These are phyloP conservation scores for Ormia ochracea DNA, from an alignment of 2,888 invertebrate genomes.

Conservation along the genomic window DNA sequence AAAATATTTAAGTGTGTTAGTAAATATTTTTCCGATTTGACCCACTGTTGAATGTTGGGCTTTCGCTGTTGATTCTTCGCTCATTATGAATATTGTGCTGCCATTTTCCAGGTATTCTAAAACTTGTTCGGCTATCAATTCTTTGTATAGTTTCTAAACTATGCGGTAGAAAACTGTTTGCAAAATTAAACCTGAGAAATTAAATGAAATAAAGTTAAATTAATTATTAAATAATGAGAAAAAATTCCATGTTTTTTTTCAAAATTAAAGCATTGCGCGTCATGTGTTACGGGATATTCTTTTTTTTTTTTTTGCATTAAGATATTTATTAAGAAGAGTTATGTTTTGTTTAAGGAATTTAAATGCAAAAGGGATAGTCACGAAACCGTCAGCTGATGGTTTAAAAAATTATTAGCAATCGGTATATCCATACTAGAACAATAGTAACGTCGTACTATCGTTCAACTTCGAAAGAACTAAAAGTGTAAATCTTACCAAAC, in stretches of 20 bases:
- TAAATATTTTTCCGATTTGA: neutral
- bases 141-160: conserved; percentile 1
- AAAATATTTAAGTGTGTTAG: neutral
- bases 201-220: neutral
- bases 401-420: no score
- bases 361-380: no score
- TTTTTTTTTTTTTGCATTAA: no score
- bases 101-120: conserved; percentile 3
- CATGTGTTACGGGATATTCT: no score
- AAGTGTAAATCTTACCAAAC: conserved; percentile 34
- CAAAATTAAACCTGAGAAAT: conserved; percentile 13
- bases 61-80: neutral
- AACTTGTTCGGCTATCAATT: conserved; percentile 2
- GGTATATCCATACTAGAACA: no score
- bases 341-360: no score
- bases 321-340: no score
- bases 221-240: neutral
- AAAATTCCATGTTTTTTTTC: neutral
- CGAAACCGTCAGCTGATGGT: no score
- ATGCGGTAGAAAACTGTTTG: conserved; percentile 25
- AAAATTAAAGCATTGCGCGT: no score
- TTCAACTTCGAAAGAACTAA: no score
- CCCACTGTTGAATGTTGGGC: neutral
- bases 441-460: no score
- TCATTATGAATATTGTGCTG: conserved; percentile 10